These are phyloP conservation scores for Oxyruncus cristatus DNA, from an alignment of 2,113 vertebrate species.

Conservation along the genomic window DNA sequence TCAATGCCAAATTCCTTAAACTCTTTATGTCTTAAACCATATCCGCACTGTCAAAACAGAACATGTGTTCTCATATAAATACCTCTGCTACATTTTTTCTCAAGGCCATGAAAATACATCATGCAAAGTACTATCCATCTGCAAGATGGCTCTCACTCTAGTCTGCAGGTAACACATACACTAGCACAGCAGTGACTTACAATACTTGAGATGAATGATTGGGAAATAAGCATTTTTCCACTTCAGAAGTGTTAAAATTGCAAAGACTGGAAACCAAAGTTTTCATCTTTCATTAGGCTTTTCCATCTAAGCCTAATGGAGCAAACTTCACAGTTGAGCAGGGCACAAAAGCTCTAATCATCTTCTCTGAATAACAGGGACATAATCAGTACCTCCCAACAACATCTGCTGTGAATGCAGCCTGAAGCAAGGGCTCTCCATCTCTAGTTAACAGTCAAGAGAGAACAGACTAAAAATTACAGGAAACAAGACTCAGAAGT, in stretches of 20 bases:
- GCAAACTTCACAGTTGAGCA: background rate
- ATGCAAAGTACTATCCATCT: background rate
- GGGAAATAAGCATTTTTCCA: background rate
- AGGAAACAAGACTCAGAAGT: background rate
- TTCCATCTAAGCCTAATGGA: background rate
- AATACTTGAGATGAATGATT: background rate
- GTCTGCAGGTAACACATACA: background rate
- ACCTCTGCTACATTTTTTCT: background rate
- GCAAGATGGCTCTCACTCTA: background rate
- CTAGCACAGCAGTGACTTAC: background rate
- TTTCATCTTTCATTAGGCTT: background rate
- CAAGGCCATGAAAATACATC: background rate
- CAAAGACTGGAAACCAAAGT: background rate
- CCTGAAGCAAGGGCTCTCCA: background rate
- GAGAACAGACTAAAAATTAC: background rate
- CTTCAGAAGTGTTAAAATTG: background rate
- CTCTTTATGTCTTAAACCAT: background rate
- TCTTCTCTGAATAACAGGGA: background rate
- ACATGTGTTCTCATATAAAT: background rate
- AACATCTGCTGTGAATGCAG: background rate
- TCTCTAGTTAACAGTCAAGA: background rate
- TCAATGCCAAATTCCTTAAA: background rate
- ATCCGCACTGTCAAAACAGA: background rate
- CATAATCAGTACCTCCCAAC: background rate
- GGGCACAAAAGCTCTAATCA: background rate